Conservation (phyloP, 2,888 invertebrate species). For the Conops quadrifasciatus region DNA sequence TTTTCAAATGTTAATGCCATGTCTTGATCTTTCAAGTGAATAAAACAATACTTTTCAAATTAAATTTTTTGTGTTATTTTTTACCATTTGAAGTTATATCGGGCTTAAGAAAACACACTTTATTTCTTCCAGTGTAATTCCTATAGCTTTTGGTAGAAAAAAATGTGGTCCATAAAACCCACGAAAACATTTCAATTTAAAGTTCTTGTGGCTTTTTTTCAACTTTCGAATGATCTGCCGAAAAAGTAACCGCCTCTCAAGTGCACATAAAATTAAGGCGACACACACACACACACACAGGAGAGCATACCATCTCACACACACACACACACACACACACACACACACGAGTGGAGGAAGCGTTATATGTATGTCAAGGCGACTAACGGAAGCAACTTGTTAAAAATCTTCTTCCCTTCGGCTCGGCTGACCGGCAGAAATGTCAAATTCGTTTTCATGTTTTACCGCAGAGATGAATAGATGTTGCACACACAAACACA, state of each 20-base stretch:
- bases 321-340: neutral
- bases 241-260: slow-evolving; percentile 11
- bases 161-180: neutral
- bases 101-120: too few species aligned
- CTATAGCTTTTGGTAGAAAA: too few species aligned
- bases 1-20: too few species aligned
- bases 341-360: neutral
- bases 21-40: too few species aligned
- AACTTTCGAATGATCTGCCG: slow-evolving; percentile 21
- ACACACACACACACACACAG: neutral
- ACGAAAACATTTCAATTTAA: slow-evolving; percentile 26
- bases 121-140: too few species aligned
- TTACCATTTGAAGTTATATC: too few species aligned
- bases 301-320: neutral
- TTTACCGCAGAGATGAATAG: neutral
- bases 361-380: neutral
- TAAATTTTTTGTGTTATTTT: too few species aligned
- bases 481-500: neutral
- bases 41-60: too few species aligned
- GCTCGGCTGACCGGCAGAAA: neutral
- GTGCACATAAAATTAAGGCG: neutral
- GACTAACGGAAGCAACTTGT: neutral
- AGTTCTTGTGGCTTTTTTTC: slow-evolving; percentile 26
- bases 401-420: slow-evolving; percentile 3
- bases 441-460: neutral